Base-by-base conservation (phyloP, 2,888 invertebrate genomes). In the Nipponacmea schrenckii region DNA sequence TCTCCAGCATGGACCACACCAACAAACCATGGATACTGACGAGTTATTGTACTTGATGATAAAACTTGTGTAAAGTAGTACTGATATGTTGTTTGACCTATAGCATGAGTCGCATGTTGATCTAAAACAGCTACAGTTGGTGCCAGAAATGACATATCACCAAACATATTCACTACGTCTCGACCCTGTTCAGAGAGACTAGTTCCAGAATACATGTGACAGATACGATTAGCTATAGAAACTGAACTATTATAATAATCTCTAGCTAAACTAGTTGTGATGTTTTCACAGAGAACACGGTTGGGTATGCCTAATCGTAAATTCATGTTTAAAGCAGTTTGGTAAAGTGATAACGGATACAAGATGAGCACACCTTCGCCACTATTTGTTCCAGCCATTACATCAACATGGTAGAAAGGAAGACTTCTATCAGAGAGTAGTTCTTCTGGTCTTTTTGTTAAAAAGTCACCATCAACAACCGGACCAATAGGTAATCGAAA, bases 111-210 rank as follows among this genome's bases (percentile, higher is more conserved):
- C n/a, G 66, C 62, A 66, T 74, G 74, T 1, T 46, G 63, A 31
- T 48, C 15, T 27, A 67, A 27, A 0, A 71, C 67, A 39, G 69
- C 64, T 64, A 72, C 65, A 14, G 74, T 68, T 17, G 74, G 68
- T 1, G 72, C 72, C 20, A 70, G 68, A 12, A 74, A 74, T 70
- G 72, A 72, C 74, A 74, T 74, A 45, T 74, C 74, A 2, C 74
- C 74, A 63, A 72, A 74, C 65, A 74, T 46, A 45, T 74, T 46
- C 15, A 74, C 74, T 26, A 72, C 72, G n/a, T 64, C 24, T 3
- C 74, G 48, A 8, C 50, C 74, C 48, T 74, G 74, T 14, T 69
- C 62, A 17, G 46, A 31, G 4, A 14, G 26, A 45, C 48, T 64
- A 3, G 62, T 56, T 20, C 56, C 14, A 44, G 69, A 69, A 39